Conservation (phyloP, 2,888 invertebrate genomes). For the Odontothrips loti region DNA sequence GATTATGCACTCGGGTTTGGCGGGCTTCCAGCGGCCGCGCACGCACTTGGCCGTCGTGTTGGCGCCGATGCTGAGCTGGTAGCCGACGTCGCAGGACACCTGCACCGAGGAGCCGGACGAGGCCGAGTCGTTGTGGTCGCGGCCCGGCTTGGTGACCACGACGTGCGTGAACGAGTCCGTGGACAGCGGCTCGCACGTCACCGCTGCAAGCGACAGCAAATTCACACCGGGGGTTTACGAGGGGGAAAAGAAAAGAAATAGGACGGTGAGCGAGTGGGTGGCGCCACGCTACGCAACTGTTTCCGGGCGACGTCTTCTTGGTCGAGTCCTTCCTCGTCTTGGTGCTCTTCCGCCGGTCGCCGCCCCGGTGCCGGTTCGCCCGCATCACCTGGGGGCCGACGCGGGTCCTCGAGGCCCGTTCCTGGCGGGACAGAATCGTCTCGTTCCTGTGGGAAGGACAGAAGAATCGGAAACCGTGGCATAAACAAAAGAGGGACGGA, state of each 20-base stretch:
- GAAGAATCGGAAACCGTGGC: not conserved
- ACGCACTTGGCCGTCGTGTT: conserved; percentile 77
- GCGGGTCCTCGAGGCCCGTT: not conserved
- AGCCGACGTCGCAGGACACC: conserved; percentile 73
- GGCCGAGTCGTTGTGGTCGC: conserved; percentile 65
- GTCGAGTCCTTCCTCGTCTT: conserved; percentile 31
- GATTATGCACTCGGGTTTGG: conserved; percentile 73
- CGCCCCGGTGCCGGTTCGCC: conserved; percentile 9
- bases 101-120: conserved; percentile 72
- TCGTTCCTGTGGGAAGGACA: not conserved
- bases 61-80: conserved; percentile 65
- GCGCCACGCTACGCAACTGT: not conserved
- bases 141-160: conserved; percentile 65
- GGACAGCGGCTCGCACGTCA: conserved; percentile 64
- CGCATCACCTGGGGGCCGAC: conserved; percentile 16
- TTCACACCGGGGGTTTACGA: too few relatives aligned
- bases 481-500: too few relatives aligned
- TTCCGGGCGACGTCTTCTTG: conserved; percentile 26
- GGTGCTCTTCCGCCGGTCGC: conserved; percentile 30
- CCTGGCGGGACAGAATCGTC: not conserved
- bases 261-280: not conserved
- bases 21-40: conserved; percentile 79
- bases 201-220: conserved; percentile 33
- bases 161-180: conserved; percentile 63
- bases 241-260: too few relatives aligned